A percentile compares a stretch with the other conserved stretches of the same genome.
Conservation (phyloP, 2,113 vertebrate species). For the Lynx canadensis region DNA sequence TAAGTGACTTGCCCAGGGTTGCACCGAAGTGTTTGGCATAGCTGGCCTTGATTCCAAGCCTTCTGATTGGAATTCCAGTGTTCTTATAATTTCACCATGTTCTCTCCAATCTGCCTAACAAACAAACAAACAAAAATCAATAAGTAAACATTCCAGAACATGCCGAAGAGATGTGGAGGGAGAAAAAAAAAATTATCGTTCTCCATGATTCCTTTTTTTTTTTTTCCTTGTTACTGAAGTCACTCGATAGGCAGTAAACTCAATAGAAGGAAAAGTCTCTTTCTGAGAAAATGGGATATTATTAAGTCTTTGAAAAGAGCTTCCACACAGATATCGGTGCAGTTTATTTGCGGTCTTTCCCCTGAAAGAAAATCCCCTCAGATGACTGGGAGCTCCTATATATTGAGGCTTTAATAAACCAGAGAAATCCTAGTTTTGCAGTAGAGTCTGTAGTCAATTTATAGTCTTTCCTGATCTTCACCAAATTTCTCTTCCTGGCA, state of each 20-base stretch:
- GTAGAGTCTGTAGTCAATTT: background rate
- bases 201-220: background rate
- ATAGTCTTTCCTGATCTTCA: slow-evolving; percentile 31
- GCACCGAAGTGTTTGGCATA: background rate
- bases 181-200: background rate
- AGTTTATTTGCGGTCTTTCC: background rate
- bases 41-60: background rate
- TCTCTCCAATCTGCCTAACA: background rate
- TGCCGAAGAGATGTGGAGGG: background rate
- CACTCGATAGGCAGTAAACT: background rate
- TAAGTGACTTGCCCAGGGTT: background rate
- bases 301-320: background rate
- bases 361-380: background rate
- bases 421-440: background rate
- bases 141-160: slow-evolving; percentile 9
- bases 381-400: background rate
- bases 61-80: background rate
- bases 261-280: background rate
- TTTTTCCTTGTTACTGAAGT: background rate
- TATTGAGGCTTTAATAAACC: background rate
- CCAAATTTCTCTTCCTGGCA: slow-evolving; percentile 52
- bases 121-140: background rate
- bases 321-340: background rate
- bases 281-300: background rate
- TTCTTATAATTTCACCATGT: background rate